Evolutionary conservation across 2,113 vertebrate species (phyloP), one percentile per base, ranked within the genome.

Genomic region (Marmota monax): DNA sequence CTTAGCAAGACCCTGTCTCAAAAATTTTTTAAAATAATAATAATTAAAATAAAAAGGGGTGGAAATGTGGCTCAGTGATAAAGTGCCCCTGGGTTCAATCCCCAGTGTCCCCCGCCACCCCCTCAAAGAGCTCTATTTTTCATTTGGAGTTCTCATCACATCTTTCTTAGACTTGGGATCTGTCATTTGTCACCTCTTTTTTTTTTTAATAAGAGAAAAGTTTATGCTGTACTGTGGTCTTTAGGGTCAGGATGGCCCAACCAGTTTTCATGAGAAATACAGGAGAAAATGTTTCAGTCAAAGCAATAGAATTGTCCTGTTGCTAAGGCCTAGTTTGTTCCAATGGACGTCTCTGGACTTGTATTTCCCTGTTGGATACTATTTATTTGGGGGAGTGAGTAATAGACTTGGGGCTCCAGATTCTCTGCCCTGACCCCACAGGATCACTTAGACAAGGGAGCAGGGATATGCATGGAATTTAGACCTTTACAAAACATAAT

Each of bases 241-340:
- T 20, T 0, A 11, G 97, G 96, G 95, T 98, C 94, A 96, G 93
- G 96, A 93, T 95, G 97, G 96, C 96, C 96, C 92, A 97, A 97
- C 98, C 88, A 96, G 96, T 95, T 97, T 34, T 94, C 94, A 98
- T 97, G 97, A 96, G 96, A 98, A 97, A 97, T 93, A 90, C 93
- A 88, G 94, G 95, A 69, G 17, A 7, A 32, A 61, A 94, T 95
- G 97, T 97, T 97, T 97, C 96, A 61, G 98, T 97, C 96, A 96
- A 97, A 96, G 96, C 92, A 97, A 96, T 92, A 95, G 95, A 96
- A 95, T 92, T 96, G 96, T 97, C 97, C 95, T 96, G 97, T 96
- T 96, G 95, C 93, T 83, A 97, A 63, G 39, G 58, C 65, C 73
- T 39, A n/a, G 2, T 10, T 51, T 39, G 20, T 61, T 34, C 23